Evolutionary conservation across 1,140 invertebrate genomes (phyloP), one percentile per base, ranked within the genome.

Genomic region (Mamestra configurata): DNA sequence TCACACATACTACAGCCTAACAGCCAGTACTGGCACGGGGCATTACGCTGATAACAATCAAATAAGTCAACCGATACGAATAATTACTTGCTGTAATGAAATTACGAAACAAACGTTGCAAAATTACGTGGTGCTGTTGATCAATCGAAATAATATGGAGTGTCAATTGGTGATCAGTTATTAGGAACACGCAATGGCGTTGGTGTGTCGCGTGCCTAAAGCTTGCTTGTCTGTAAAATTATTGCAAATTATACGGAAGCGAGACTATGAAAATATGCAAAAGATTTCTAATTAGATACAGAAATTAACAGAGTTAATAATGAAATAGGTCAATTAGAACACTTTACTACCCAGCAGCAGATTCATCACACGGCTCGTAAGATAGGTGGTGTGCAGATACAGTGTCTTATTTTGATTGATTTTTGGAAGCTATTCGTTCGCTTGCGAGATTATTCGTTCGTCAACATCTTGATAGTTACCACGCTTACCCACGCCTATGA

Each of bases 11-110:
- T 24, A 77, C 22, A 31, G 10, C 43, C 20, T 61, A 2, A 49
- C 51, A 77, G 46, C 24, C 18, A 37, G 57, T 51, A 66, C 22
- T 18, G 13, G 59, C 46, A 68, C 61, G 18, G 20, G 31, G 46
- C 40, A 79, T 59, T 77, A 68, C 40, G 13, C 20, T 43, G 83
- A 84, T 84, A 84, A 78, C 75, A 66, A 84, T 84, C 85, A 82
- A 86, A 82, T 84, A 82, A 84, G 46, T 82, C 77, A 77, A 84
- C 78, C 83, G 79, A 80, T 83, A 79, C 79, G 66, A 68, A 80
- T 86, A 84, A 86, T 86, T 86, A 86, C 24, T 66, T 72, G 61
- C 66, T 20, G 46, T 79, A 76, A 80, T 80, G 66, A 46, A 78
- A 68, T 73, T 83, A 71, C 83, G 83, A 85, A 82, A 84, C 66